Evolutionary conservation across 2,888 invertebrate species (phyloP).

Genomic region (Hydraecia micacea): DNA sequence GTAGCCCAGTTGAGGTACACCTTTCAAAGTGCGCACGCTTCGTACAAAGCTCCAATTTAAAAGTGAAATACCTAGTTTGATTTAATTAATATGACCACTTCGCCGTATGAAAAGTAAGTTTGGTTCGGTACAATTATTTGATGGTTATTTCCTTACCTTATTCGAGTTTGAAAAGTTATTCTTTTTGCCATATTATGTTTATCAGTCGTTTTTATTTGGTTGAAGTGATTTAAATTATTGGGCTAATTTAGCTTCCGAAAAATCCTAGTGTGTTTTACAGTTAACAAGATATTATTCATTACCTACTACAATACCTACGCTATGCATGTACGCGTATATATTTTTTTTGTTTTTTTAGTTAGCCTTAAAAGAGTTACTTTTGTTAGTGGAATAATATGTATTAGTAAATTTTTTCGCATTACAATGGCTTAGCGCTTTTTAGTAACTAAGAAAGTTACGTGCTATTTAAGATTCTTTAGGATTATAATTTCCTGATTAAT

Average conservation of each 20-base stretch:
- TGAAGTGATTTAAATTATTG: background rate
- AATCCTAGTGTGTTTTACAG: background rate
- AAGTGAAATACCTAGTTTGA: background rate
- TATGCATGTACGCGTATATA: too few species aligned
- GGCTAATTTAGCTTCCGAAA: background rate
- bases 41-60: background rate
- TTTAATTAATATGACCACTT: constrained; percentile 29
- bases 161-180: background rate
- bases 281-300: background rate
- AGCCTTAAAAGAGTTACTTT: background rate
- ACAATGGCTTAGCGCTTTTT: background rate
- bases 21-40: constrained; percentile 9
- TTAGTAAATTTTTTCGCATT: background rate
- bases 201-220: background rate
- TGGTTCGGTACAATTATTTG: background rate
- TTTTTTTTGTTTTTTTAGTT: background rate
- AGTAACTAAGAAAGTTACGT: background rate
- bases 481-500: background rate
- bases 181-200: background rate
- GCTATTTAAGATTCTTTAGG: background rate
- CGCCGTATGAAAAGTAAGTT: constrained; percentile 62
- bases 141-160: background rate
- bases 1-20: constrained; percentile 13
- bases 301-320: background rate
- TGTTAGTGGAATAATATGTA: background rate